A percentile compares a stretch with the other conserved stretches of the same genome.
phyloP scores from a whole-genome alignment of 2,888 invertebrate species.

The Notocelia uddmanniana region DNA sequence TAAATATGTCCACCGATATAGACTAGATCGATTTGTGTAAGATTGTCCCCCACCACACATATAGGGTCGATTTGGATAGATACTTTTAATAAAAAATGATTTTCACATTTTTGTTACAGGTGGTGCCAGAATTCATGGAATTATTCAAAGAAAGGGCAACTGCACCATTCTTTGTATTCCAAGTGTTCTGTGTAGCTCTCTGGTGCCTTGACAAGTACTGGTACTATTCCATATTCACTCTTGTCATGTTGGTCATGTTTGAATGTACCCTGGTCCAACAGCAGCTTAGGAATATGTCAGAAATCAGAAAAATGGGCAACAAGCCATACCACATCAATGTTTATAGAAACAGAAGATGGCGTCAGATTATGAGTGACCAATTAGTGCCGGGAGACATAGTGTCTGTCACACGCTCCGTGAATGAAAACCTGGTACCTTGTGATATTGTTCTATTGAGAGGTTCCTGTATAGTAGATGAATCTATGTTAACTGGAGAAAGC shows the following conservation, averaged over 20 bases:
- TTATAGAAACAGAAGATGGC: slow-evolving; percentile 96
- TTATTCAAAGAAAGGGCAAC: slow-evolving; percentile 99
- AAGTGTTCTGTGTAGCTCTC: slow-evolving; percentile 99
- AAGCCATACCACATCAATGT: slow-evolving; percentile 97
- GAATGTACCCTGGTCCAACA: slow-evolving; percentile 99
- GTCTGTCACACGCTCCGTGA: slow-evolving; percentile 95
- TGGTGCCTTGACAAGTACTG: slow-evolving; percentile 99
- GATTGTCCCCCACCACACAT: too few species aligned
- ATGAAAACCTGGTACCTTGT: slow-evolving; percentile 97
- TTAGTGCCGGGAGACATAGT: slow-evolving; percentile 98
- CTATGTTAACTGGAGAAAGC: slow-evolving; percentile 99
- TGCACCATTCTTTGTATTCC: slow-evolving; percentile 99
- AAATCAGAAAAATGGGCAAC: slow-evolving; percentile 99
- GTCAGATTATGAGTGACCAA: slow-evolving; percentile 93
- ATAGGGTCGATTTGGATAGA: neutral
- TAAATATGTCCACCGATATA: too few species aligned
- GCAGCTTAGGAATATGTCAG: slow-evolving; percentile 98
- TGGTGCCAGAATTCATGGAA: slow-evolving; percentile 98
- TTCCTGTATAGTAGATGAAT: slow-evolving; percentile 99
- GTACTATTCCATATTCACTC: slow-evolving; percentile 98
- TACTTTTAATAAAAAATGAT: too few species aligned
- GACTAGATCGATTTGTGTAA: too few species aligned
- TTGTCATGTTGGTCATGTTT: slow-evolving; percentile 97
- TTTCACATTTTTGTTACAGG: slow-evolving; percentile 68
- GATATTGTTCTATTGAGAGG: slow-evolving; percentile 97